These are phyloP conservation scores for Nothura maculosa DNA, from an alignment of 2,797 vertebrate species.

Conservation along the genomic window DNA sequence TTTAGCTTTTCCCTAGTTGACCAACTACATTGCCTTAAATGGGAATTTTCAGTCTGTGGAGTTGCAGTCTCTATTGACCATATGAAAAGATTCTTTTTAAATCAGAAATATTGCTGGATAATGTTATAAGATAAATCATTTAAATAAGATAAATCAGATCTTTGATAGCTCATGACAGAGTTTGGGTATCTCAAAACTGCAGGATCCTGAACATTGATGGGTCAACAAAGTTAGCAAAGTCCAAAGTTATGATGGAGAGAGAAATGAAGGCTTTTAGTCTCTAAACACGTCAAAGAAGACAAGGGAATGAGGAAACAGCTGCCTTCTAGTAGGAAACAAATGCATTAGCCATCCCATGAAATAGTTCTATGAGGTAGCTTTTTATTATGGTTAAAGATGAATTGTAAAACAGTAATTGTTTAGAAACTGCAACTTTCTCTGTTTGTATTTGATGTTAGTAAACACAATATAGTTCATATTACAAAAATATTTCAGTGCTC, in stretches of 20 bases:
- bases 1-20: conserved; percentile 55
- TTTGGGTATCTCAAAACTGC: background rate
- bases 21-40: conserved; percentile 64
- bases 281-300: background rate
- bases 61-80: conserved; percentile 31
- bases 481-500: background rate
- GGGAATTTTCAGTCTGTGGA: conserved; percentile 44
- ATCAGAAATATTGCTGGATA: background rate
- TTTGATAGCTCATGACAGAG: background rate
- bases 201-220: background rate
- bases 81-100: background rate
- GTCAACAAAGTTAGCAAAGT: background rate
- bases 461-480: background rate
- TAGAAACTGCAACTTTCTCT: background rate
- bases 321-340: background rate
- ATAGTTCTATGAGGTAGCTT: background rate
- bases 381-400: background rate
- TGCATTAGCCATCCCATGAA: background rate
- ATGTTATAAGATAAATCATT: background rate
- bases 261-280: background rate
- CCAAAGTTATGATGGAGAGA: background rate
- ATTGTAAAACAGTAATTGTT: background rate
- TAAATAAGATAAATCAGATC: background rate
- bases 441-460: background rate
- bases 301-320: background rate